Evolutionary conservation across 2,888 invertebrate genomes (phyloP).

Genomic region (Aleiodes leptofemur): DNA sequence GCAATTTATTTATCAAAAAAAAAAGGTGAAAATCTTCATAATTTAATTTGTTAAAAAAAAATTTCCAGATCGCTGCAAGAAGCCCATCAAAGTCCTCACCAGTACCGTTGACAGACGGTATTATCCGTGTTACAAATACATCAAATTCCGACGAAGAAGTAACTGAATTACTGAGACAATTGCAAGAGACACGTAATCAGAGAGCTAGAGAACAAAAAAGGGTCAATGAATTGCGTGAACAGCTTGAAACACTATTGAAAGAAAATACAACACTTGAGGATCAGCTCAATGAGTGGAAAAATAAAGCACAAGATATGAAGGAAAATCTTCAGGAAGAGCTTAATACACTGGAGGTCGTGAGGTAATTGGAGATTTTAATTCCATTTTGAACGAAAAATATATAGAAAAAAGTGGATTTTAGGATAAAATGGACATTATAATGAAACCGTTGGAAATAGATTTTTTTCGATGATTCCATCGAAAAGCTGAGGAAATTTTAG

Average conservation of each 20-base stretch:
- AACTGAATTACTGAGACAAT: conserved; percentile 80
- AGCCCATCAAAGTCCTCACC: conserved; percentile 53
- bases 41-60: conserved; percentile 9
- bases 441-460: too few relatives aligned
- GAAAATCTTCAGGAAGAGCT: conserved; percentile 87
- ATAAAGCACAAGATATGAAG: conserved; percentile 86
- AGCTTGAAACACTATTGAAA: conserved; percentile 82
- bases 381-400: too few relatives aligned
- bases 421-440: too few relatives aligned
- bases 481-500: too few relatives aligned
- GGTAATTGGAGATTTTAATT: conserved; percentile 77
- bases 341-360: conserved; percentile 89
- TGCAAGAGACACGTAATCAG: conserved; percentile 83
- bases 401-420: too few relatives aligned
- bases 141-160: conserved; percentile 71
- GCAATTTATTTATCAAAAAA: background rate
- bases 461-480: too few relatives aligned
- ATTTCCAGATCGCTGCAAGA: conserved; percentile 62
- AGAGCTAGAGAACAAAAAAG: conserved; percentile 84
- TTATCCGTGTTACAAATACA: conserved; percentile 55
- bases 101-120: conserved; percentile 47
- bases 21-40: background rate
- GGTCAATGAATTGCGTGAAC: conserved; percentile 86
- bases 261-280: conserved; percentile 85
- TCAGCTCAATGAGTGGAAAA: conserved; percentile 81